phyloP scores from a whole-genome alignment of 2,888 invertebrate genomes.

The Aleiodes alternator region DNA sequence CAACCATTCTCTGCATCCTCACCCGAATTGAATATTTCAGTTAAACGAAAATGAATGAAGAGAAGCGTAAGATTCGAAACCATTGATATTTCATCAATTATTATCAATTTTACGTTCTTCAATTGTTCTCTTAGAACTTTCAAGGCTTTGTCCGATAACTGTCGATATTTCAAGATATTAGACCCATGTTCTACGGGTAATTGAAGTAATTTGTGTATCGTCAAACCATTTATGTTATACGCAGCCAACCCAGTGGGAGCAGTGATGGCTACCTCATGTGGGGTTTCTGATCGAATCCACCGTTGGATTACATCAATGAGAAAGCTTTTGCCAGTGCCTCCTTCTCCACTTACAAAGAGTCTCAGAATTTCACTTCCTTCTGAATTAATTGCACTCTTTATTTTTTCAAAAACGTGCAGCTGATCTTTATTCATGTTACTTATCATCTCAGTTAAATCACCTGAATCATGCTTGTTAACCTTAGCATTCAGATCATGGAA shows the following conservation, averaged over 20 bases:
- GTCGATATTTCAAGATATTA: slow-evolving; percentile 58
- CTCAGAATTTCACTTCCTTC: slow-evolving; percentile 42
- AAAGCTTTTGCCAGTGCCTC: slow-evolving; percentile 61
- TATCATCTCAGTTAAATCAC: slow-evolving; percentile 36
- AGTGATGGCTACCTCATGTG: slow-evolving; percentile 60
- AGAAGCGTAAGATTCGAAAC: slow-evolving; percentile 53
- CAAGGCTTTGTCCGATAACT: slow-evolving; percentile 58
- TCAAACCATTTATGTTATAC: slow-evolving; percentile 65
- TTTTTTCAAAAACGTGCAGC: slow-evolving; percentile 59
- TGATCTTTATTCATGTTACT: slow-evolving; percentile 59
- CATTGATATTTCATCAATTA: slow-evolving; percentile 61
- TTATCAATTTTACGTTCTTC: slow-evolving; percentile 62
- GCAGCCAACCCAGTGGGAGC: slow-evolving; percentile 49
- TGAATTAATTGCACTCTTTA: slow-evolving; percentile 49
- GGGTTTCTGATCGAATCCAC: slow-evolving; percentile 55
- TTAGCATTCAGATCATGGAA: slow-evolving; percentile 18
- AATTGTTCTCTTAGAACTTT: slow-evolving; percentile 57
- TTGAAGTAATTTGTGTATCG: slow-evolving; percentile 64
- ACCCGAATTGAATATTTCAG: slow-evolving; percentile 63
- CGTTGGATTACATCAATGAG: slow-evolving; percentile 41
- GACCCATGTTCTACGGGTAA: slow-evolving; percentile 53
- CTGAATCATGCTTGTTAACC: not conserved
- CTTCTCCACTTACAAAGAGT: slow-evolving; percentile 31
- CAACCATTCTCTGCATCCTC: slow-evolving; percentile 54
- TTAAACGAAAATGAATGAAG: slow-evolving; percentile 59